Evolutionary conservation across 1,140 invertebrate genomes (phyloP), one percentile per base, ranked within the genome.

Genomic region (Drosophila azteca): DNA sequence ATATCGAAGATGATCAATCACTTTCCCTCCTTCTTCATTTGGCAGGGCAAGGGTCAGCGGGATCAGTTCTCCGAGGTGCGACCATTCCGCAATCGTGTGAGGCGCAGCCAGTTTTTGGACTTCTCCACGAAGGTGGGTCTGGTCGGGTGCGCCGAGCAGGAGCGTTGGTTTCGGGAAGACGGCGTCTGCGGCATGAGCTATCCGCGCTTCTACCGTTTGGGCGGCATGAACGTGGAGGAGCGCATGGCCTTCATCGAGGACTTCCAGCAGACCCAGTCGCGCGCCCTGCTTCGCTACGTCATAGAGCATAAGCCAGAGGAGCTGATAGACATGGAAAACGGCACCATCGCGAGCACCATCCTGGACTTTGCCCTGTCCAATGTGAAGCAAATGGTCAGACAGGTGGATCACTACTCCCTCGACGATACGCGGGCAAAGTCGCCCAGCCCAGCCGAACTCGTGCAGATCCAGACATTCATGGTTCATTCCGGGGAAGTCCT

Each of bases 261-360:
- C 83, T 95, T 93, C 69, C 95, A 96, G 85, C 92, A 97, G 48
- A 97, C 96, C 9, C 95, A 96, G 6, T 97, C 97, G 74, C 94
- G 97, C 49, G 95, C 94, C 71, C 92, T 98, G 22, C 89, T 98
- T 13, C 96, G 96, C 82, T 96, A 95, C 94, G 81, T 97, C n/a
- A 92, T 95, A 1, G 92, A 94, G 22, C 74, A 84, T 9, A 44
- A 53, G 3, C 64, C 75, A 1, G 6, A 41, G 6, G 77, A 77
- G 6, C 5, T 91, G 22, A 53, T 75, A 39, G 35, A 39, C 39
- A 45, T 61, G 5, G 75, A 82, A 0, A 44, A 57, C 24, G 90
- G 90, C 2, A 48, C 58, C 1, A 54, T 91, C 20, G 80, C 92
- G 7, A 89, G 93, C 48, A 90, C 91, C 46, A 89, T 92, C 2